These are phyloP conservation scores for Dynastes hyllus DNA, from an alignment of 2,888 invertebrate species.

Conservation along the genomic window DNA sequence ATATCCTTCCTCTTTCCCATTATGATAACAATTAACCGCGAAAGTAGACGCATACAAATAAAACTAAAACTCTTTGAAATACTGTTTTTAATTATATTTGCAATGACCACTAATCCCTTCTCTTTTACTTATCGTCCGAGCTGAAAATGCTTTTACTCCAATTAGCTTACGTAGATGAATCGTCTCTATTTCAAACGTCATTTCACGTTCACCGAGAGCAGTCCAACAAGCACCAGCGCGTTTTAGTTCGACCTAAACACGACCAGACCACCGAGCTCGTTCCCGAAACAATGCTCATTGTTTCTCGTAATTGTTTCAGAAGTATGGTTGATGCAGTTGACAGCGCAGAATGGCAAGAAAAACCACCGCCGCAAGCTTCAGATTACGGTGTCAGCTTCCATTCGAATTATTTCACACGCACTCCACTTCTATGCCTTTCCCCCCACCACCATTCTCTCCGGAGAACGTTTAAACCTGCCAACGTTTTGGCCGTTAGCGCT, in stretches of 20 bases:
- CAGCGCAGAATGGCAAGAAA: slow-evolving; percentile 26
- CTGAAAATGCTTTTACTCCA: too few species aligned
- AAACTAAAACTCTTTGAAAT: too few species aligned
- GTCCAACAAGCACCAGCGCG: neutral
- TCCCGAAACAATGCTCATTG: slow-evolving; percentile 44
- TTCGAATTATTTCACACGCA: slow-evolving; percentile 16
- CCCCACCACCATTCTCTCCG: too few species aligned
- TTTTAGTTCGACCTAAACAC: slow-evolving; percentile 20
- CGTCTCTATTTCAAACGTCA: neutral
- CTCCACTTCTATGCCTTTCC: neutral
- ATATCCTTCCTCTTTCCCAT: too few species aligned
- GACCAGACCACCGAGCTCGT: neutral
- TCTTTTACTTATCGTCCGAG: too few species aligned
- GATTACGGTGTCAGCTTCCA: slow-evolving; percentile 36
- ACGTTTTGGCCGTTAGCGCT: neutral
- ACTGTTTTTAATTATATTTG: too few species aligned
- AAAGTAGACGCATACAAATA: too few species aligned
- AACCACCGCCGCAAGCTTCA: slow-evolving; percentile 22
- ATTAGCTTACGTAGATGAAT: too few species aligned
- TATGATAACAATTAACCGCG: too few species aligned
- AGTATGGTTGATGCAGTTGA: slow-evolving; percentile 46
- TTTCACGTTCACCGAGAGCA: neutral
- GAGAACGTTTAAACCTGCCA: neutral
- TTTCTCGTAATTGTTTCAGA: slow-evolving; percentile 45
- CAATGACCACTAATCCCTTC: too few species aligned